These are phyloP conservation scores for Lasiurus cinereus DNA, from an alignment of 2,113 vertebrate species.

Conservation along the genomic window DNA sequence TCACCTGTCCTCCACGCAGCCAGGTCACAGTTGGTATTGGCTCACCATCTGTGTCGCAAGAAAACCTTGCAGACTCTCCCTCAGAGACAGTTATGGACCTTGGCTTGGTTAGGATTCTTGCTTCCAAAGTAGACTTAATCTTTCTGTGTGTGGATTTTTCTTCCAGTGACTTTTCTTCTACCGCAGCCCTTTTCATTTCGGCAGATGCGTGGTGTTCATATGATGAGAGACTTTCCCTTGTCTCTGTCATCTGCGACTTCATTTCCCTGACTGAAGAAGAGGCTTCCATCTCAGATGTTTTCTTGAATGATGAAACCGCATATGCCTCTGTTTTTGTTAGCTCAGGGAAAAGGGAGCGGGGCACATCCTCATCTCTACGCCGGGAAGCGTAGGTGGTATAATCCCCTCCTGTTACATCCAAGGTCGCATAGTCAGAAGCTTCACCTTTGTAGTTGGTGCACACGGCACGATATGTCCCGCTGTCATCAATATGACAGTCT, in stretches of 20 bases:
- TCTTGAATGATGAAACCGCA: slow-evolving; percentile 93
- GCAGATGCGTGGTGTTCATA: slow-evolving; percentile 91
- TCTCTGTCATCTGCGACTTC: slow-evolving; percentile 92
- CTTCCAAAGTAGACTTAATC: slow-evolving; percentile 90
- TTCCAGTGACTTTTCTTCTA: slow-evolving; percentile 87
- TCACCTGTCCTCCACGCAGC: slow-evolving; percentile 88
- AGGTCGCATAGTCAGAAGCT: slow-evolving; percentile 95
- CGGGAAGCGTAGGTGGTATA: slow-evolving; percentile 92
- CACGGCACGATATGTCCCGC: slow-evolving; percentile 95
- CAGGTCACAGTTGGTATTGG: slow-evolving; percentile 95
- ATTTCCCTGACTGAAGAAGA: slow-evolving; percentile 92
- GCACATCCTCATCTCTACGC: slow-evolving; percentile 94
- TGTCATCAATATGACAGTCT: slow-evolving; percentile 94
- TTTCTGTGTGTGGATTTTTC: slow-evolving; percentile 89
- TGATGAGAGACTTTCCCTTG: slow-evolving; percentile 89
- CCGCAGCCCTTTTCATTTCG: slow-evolving; percentile 88
- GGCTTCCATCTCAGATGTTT: slow-evolving; percentile 92
- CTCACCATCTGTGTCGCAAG: slow-evolving; percentile 95
- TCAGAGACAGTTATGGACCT: slow-evolving; percentile 93
- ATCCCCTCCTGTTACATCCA: slow-evolving; percentile 94
- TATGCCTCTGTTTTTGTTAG: slow-evolving; percentile 94
- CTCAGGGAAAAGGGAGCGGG: slow-evolving; percentile 91
- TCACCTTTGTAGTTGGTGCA: slow-evolving; percentile 96
- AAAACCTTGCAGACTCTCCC: slow-evolving; percentile 93
- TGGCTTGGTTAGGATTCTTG: slow-evolving; percentile 94